Evolutionary conservation across 2,888 invertebrate genomes (phyloP), one percentile per base, ranked within the genome.

Genomic region (Megaustenia siamemsis): DNA sequence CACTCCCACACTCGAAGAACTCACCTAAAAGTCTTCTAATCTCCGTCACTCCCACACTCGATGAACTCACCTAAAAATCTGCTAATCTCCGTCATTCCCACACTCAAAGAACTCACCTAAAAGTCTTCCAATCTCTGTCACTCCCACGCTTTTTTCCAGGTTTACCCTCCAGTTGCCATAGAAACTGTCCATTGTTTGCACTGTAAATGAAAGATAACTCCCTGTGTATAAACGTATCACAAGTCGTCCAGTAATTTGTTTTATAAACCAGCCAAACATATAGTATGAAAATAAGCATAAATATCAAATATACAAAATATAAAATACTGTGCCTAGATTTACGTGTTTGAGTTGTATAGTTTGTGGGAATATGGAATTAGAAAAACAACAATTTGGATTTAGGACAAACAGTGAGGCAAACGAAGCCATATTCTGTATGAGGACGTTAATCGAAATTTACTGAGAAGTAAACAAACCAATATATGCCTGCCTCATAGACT

Each of bases 81-180:
- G 18, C 10, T n/a, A n/a, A n/a, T n/a, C n/a, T n/a, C n/a, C n/a
- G n/a, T n/a, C n/a, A n/a, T n/a, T n/a, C n/a, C n/a, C n/a, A n/a
- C n/a, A n/a, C n/a, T n/a, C n/a, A n/a, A 77, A 12, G n/a, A 40
- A 78, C 75, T 68, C 32, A 75, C 76, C 75, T n/a, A 85, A 68
- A 53, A 69, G 80, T 53, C 77, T 83, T 38, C 83, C 83, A 21
- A 83, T 49, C 32, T 83, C 83, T 18, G 76, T 68, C 1, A 83
- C 83, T 1, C 83, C 83, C 1, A 63, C 66, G 15, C 68, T 83
- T 49, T 77, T 83, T 28, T 77, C 77, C 4, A 83, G 53, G 18
- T 76, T 49, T 28, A 83, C 83, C 32, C 68, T 68, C 83, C 83
- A 83, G 49, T 28, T 78, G 5, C 79, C 84, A 35, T 79, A 84